Evolutionary conservation across 2,113 vertebrate genomes (phyloP), one percentile per base, ranked within the genome.

Genomic region (Laterallus jamaicensis): DNA sequence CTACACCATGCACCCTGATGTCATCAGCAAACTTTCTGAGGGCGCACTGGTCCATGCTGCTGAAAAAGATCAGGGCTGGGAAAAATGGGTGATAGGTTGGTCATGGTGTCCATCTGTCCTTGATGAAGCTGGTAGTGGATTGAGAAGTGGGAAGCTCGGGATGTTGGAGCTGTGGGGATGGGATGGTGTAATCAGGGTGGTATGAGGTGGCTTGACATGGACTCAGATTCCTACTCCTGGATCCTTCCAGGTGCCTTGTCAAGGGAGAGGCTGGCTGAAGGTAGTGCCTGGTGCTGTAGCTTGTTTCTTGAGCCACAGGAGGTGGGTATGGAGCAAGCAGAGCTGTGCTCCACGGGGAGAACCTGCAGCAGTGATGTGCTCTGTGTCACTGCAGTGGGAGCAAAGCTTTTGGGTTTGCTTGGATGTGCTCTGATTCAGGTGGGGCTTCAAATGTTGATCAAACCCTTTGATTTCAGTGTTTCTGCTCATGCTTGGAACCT

Each of bases 221-320:
- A 6, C 15, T 75, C 10, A 37, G 0, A 55, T 28, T 81, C 37
- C 47, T 17, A 6, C 0, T 24, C 20, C 0, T 5, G 63, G 68
- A 49, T 49, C n/a, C 29, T 37, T 68, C 12, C 35, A 1, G 0
- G 6, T 26, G 26, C 22, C 17, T 44, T 18, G 20, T 29, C 14
- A 47, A 49, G 22, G 49, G 12, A 56, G 25, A 56, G 69, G 19
- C 6, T 2, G 10, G 22, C 29, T 56, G 19, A 81, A 81, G 4
- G 8, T 2, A 74, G 35, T 9, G 66, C 5, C 22, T 66, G 58
- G 39, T 39, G 60, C 58, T 71, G 66, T 6, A 9, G 10, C 9
- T 44, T 17, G 9, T 5, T 73, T 62, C 66, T 25, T 5, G 22
- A 49, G 44, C 47, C 10, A 7, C 49, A 28, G 54, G 11, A 91